Evolutionary conservation across 2,888 invertebrate genomes (phyloP).

Genomic region (Aelia acuminata): DNA sequence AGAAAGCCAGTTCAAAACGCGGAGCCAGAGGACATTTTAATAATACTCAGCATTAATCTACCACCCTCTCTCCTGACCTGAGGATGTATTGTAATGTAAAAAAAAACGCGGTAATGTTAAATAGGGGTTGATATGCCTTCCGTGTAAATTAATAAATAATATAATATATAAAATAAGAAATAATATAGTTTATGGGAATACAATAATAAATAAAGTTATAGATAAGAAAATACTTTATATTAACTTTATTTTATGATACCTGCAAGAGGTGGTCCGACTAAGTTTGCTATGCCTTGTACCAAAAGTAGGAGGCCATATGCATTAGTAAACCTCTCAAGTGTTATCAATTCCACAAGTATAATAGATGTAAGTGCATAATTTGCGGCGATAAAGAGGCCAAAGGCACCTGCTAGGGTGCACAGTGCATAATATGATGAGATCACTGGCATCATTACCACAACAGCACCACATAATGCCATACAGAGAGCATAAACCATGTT

Average conservation of each 20-base stretch:
- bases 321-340: conserved; percentile 91
- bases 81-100: no score
- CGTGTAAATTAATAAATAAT: neutral
- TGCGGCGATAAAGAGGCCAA: conserved; percentile 91
- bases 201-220: neutral
- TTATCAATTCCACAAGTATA: conserved; percentile 89
- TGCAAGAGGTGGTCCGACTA: conserved; percentile 90
- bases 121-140: no score
- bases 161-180: neutral
- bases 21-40: no score
- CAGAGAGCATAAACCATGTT: conserved; percentile 85
- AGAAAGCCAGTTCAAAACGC: no score
- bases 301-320: conserved; percentile 90
- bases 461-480: conserved; percentile 81
- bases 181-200: neutral
- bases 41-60: no score
- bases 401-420: conserved; percentile 80
- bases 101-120: no score
- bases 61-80: no score
- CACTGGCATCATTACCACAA: conserved; percentile 79
- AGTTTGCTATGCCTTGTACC: conserved; percentile 91
- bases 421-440: conserved; percentile 75
- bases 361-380: conserved; percentile 93
- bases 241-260: conserved; percentile 72
- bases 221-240: neutral